Conservation (phyloP, 2,797 vertebrate genomes). For the Sebastes oblongus region DNA sequence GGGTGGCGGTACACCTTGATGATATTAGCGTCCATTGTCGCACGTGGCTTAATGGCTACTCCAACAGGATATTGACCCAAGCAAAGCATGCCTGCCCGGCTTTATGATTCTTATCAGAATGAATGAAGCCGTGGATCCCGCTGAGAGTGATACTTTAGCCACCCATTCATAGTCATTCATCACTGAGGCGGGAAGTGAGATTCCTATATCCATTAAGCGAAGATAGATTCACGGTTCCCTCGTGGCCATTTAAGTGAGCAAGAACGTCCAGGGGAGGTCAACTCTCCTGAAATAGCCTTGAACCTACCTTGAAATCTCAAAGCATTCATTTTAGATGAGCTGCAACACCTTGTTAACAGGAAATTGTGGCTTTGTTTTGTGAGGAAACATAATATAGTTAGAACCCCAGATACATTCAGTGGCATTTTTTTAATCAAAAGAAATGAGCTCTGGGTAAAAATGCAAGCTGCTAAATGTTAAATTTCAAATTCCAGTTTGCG, state of each 20-base stretch:
- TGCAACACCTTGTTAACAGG: slow-evolving; percentile 23
- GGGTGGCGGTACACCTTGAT: slow-evolving; percentile 62
- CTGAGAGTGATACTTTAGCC: slow-evolving; percentile 76
- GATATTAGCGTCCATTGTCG: slow-evolving; percentile 76
- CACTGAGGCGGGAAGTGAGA: slow-evolving; percentile 76
- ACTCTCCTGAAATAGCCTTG: slow-evolving; percentile 73
- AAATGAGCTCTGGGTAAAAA: neutral
- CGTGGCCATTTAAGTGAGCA: slow-evolving; percentile 73
- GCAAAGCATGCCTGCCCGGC: slow-evolving; percentile 64
- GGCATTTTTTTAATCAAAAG: neutral
- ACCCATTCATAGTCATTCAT: slow-evolving; percentile 75
- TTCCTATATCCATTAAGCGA: slow-evolving; percentile 78
- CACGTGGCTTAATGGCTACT: slow-evolving; percentile 71
- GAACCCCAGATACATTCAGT: neutral
- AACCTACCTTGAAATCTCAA: slow-evolving; percentile 76
- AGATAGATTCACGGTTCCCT: slow-evolving; percentile 79
- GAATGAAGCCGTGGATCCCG: slow-evolving; percentile 64
- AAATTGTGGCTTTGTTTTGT: slow-evolving; percentile 3
- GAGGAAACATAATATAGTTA: neutral
- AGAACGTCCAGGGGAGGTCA: slow-evolving; percentile 71
- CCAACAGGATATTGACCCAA: slow-evolving; percentile 80
- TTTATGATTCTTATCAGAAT: slow-evolving; percentile 81
- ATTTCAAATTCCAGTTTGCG: neutral
- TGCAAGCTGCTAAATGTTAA: neutral
- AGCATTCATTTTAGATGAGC: slow-evolving; percentile 43